Conservation (phyloP, 2,113 vertebrate genomes). For the Zapus hudsonius region DNA sequence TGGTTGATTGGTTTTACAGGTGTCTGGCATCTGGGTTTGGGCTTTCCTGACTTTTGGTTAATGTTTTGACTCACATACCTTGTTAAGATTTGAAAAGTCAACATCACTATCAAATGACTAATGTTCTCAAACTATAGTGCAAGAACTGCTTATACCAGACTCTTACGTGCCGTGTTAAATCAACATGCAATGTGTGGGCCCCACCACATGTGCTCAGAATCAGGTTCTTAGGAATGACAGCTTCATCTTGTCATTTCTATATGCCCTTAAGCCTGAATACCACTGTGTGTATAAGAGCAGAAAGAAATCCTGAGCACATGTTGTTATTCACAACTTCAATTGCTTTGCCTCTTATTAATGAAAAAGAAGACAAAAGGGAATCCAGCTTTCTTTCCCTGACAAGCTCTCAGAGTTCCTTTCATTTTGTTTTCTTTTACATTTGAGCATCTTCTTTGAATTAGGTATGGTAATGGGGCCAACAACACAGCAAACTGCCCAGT, state of each 20-base stretch:
- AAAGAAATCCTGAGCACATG: neutral
- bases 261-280: neutral
- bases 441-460: neutral
- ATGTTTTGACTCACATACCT: neutral
- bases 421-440: constrained; percentile 29
- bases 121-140: neutral
- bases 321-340: neutral
- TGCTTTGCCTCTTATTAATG: neutral
- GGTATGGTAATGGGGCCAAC: neutral
- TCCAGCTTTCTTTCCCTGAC: neutral
- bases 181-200: neutral
- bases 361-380: neutral
- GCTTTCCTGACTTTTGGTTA: constrained; percentile 5
- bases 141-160: neutral
- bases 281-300: neutral
- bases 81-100: neutral
- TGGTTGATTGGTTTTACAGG: neutral
- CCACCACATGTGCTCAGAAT: neutral
- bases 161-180: neutral
- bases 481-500: neutral
- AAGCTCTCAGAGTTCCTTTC: neutral
- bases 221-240: neutral
- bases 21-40: neutral
- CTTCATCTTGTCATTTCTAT: neutral
- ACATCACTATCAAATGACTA: neutral